These are phyloP conservation scores for Eristalis tenax DNA, from an alignment of 2,888 invertebrate species.

Conservation along the genomic window DNA sequence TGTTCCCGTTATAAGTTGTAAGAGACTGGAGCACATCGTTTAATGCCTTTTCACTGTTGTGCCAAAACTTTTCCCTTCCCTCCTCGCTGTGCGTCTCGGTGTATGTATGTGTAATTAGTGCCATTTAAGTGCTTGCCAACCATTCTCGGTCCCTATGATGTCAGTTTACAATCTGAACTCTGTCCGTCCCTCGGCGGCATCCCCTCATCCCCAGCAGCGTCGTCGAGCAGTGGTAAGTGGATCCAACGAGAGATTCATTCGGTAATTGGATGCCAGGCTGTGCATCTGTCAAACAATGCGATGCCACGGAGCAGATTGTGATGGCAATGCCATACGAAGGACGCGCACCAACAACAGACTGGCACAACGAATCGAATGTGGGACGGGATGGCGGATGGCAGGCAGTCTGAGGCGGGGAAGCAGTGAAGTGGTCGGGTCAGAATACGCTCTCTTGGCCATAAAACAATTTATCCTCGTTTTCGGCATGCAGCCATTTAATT, in stretches of 20 bases:
- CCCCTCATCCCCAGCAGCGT: too few species aligned
- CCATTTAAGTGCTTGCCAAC: constrained; percentile 65
- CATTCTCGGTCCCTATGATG: constrained; percentile 34
- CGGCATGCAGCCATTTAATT: constrained; percentile 72
- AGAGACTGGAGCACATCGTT: constrained; percentile 39
- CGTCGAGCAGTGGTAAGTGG: neutral
- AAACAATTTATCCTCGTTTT: constrained; percentile 71
- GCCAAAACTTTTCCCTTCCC: constrained; percentile 40
- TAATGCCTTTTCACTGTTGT: constrained; percentile 69
- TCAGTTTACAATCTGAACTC: constrained; percentile 1
- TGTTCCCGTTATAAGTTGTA: constrained; percentile 61
- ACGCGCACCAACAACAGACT: neutral
- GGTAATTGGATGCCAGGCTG: constrained; percentile 60
- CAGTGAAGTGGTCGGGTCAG: constrained; percentile 51
- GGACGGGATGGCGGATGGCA: neutral
- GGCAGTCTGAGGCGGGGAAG: neutral
- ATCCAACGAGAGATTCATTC: constrained; percentile 18
- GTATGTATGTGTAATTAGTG: constrained; percentile 64
- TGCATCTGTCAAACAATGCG: constrained; percentile 59
- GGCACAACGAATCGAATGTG: too few species aligned
- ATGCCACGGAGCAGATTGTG: constrained; percentile 7
- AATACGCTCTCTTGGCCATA: constrained; percentile 61
- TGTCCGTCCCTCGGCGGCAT: neutral
- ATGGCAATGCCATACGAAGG: constrained; percentile 50
- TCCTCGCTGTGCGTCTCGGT: constrained; percentile 5